Percentiles rank a stretch among this genome's conserved stretches.
These are phyloP conservation scores for Andrena hattorfiana DNA, from an alignment of 2,888 invertebrate species.

Conservation along the genomic window DNA sequence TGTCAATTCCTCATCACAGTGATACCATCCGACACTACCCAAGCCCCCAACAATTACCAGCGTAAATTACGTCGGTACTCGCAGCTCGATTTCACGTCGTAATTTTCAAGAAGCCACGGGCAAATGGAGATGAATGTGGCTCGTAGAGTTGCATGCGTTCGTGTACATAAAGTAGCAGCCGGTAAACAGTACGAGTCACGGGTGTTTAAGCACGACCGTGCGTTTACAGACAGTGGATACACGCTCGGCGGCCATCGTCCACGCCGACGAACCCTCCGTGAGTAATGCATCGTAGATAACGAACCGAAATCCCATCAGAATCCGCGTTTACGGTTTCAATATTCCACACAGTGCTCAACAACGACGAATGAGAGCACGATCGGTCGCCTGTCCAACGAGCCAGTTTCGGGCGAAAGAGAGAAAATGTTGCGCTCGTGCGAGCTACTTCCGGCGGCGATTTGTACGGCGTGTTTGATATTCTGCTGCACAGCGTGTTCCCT, in stretches of 20 bases:
- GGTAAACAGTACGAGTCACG: slow-evolving; percentile 30
- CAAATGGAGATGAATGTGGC: slow-evolving; percentile 21
- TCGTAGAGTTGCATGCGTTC: not conserved
- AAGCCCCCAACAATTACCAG: not conserved
- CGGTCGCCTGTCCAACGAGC: not conserved
- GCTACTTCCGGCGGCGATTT: slow-evolving; percentile 50
- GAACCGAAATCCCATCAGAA: slow-evolving; percentile 55
- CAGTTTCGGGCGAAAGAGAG: slow-evolving; percentile 3
- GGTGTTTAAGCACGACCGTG: slow-evolving; percentile 44
- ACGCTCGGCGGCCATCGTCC: not conserved
- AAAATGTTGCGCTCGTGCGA: slow-evolving; percentile 41
- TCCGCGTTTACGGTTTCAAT: slow-evolving; percentile 56
- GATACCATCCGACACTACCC: not conserved
- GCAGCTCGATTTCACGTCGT: slow-evolving; percentile 20
- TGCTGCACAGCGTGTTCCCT: slow-evolving; percentile 51
- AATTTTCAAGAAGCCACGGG: slow-evolving; percentile 39
- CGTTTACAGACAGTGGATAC: slow-evolving; percentile 22
- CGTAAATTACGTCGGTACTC: not conserved
- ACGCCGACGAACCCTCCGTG: slow-evolving; percentile 40
- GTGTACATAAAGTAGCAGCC: slow-evolving; percentile 18
- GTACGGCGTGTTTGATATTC: slow-evolving; percentile 41
- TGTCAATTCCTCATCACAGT: not conserved
- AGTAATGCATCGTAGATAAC: slow-evolving; percentile 56
- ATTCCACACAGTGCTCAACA: slow-evolving; percentile 16
- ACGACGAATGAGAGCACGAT: not conserved